Conservation (phyloP, 2,797 vertebrate genomes). For the Eulemur rubriventer region DNA sequence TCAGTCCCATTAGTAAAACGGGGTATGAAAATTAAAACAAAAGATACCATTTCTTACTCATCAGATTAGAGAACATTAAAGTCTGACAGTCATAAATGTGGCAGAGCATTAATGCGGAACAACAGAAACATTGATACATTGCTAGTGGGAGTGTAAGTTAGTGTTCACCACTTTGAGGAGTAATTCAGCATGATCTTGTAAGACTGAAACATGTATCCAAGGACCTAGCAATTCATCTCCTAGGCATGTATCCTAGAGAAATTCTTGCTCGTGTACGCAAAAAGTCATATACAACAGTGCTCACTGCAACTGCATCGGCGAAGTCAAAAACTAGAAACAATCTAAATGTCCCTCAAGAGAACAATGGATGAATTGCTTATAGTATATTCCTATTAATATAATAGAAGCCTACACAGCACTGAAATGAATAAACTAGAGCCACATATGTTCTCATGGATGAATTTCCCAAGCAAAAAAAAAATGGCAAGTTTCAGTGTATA, state of each 20-base stretch:
- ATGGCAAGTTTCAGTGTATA: not conserved
- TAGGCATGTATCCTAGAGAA: not conserved
- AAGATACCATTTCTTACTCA: not conserved
- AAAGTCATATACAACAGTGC: not conserved
- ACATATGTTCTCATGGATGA: not conserved
- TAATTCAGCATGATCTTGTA: not conserved
- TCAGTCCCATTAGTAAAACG: not conserved
- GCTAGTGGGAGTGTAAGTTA: not conserved
- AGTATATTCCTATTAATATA: not conserved
- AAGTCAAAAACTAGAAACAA: slow-evolving; percentile 23
- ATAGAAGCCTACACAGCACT: not conserved
- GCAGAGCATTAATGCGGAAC: not conserved
- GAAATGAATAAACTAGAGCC: not conserved
- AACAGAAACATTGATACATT: not conserved
- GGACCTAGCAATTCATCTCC: not conserved
- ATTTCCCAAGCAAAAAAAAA: not conserved
- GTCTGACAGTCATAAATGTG: not conserved
- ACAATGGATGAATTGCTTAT: not conserved
- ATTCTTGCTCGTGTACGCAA: not conserved
- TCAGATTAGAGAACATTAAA: not conserved
- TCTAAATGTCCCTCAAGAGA: not conserved
- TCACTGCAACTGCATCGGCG: not conserved
- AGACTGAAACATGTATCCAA: not conserved
- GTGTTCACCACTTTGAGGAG: not conserved
- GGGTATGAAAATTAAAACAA: not conserved